phyloP scores from a whole-genome alignment of 2,888 invertebrate genomes.

The Cephus runcator region DNA sequence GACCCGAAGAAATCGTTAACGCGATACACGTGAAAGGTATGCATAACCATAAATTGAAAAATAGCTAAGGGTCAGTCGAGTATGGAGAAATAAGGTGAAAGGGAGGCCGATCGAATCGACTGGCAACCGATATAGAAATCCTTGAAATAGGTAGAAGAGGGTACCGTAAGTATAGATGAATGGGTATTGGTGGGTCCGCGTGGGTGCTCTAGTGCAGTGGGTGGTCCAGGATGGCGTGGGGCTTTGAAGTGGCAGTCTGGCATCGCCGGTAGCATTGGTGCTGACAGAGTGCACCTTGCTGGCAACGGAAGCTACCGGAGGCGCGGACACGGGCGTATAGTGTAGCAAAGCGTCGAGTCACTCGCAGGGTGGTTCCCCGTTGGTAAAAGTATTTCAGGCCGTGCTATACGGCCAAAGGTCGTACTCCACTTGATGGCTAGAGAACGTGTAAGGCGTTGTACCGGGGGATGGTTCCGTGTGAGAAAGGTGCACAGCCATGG shows the following conservation, averaged over 20 bases:
- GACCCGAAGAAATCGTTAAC: not conserved
- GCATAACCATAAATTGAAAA: not conserved
- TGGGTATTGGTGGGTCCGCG: not conserved
- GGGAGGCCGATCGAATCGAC: not conserved
- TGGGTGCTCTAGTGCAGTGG: not conserved
- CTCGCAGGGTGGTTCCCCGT: not conserved
- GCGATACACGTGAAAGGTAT: not conserved
- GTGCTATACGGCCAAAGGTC: not conserved
- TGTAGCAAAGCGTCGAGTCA: slow-evolving; percentile 2
- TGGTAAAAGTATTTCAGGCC: not conserved
- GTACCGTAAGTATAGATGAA: not conserved
- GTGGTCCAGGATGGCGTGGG: not conserved
- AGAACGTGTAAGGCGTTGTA: not conserved
- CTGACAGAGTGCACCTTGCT: slow-evolving; percentile 28
- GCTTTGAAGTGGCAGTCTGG: not conserved
- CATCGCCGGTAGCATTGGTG: not conserved
- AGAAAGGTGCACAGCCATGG: not conserved
- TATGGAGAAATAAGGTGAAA: not conserved
- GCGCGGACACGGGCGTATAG: not conserved
- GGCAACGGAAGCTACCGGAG: slow-evolving; percentile 14
- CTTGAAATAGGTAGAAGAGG: not conserved
- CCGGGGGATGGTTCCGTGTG: not conserved
- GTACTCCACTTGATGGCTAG: not conserved
- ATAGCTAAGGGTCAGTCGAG: not conserved
- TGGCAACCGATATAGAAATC: not conserved